phyloP scores from a whole-genome alignment of 53 echinoderm and acorn worm genomes.

The Apostichopus leukothele region DNA sequence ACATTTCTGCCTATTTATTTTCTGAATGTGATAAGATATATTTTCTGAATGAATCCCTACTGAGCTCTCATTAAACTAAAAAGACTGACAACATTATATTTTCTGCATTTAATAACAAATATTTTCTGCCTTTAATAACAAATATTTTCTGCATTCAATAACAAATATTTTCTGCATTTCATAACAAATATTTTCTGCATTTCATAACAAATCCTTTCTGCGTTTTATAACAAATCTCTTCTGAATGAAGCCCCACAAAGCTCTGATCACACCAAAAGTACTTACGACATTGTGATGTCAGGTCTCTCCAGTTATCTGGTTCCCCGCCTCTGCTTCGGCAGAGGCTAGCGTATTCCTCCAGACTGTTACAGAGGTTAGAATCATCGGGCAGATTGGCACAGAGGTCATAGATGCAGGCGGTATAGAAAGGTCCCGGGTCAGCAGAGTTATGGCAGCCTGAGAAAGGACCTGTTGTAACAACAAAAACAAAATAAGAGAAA shows the following conservation, averaged over 20 bases:
- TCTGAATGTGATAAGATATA: too few relatives aligned
- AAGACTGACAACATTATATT: too few relatives aligned
- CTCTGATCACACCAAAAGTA: not conserved
- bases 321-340: slow-evolving; percentile 63
- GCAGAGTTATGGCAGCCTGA: slow-evolving; percentile 66
- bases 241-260: not conserved
- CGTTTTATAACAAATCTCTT: too few relatives aligned
- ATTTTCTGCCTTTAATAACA: too few relatives aligned
- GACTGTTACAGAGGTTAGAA: slow-evolving; percentile 65
- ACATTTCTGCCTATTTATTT: too few relatives aligned
- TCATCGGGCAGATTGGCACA: slow-evolving; percentile 75
- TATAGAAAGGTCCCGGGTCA: slow-evolving; percentile 57
- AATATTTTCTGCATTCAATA: too few relatives aligned
- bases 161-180: too few relatives aligned
- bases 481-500: not conserved
- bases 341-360: slow-evolving; percentile 62
- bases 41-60: too few relatives aligned
- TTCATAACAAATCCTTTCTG: too few relatives aligned
- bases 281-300: slow-evolving; percentile 74
- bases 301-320: slow-evolving; percentile 63
- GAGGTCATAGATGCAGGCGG: slow-evolving; percentile 77
- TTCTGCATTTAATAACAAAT: too few relatives aligned
- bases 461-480: slow-evolving; percentile 63
- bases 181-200: too few relatives aligned
- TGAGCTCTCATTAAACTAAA: too few relatives aligned